Evolutionary conservation across 2,113 vertebrate genomes (phyloP).

Genomic region (Macquaria ambigua): DNA sequence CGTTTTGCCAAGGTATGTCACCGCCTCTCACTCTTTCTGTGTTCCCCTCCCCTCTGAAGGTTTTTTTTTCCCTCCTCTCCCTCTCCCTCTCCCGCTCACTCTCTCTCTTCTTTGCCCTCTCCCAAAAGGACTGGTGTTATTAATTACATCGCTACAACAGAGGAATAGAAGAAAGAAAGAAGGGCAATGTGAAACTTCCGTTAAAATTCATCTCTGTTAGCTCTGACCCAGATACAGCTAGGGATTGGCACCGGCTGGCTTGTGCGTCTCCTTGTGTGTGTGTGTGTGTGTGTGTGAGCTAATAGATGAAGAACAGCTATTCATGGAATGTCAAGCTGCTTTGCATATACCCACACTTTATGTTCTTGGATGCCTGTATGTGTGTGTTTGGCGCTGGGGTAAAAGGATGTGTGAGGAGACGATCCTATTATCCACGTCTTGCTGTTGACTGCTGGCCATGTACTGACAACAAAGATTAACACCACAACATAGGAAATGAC

Average conservation of each 20-base stretch:
- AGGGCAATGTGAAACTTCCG: constrained; percentile 54
- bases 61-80: neutral
- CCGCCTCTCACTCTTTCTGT: neutral
- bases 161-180: constrained; percentile 57
- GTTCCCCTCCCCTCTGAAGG: neutral
- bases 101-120: neutral
- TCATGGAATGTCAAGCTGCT: constrained; percentile 46
- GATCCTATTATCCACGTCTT: constrained; percentile 37
- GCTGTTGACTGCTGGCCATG: constrained; percentile 30
- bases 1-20: constrained; percentile 1
- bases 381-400: constrained; percentile 14
- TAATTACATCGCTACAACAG: constrained; percentile 63
- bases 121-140: constrained; percentile 56
- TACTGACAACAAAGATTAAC: constrained; percentile 56
- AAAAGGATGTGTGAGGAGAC: constrained; percentile 18
- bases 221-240: constrained; percentile 73
- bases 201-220: constrained; percentile 70
- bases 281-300: constrained; percentile 1
- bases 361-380: constrained; percentile 23
- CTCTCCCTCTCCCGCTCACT: neutral
- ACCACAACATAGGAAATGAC: constrained; percentile 23
- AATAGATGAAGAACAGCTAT: constrained; percentile 54
- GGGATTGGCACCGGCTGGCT: constrained; percentile 39
- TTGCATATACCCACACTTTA: constrained; percentile 39
- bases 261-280: constrained; percentile 11